Base-by-base conservation (phyloP, 2,113 vertebrate genomes). In the Ivindomyrus marchei region DNA sequence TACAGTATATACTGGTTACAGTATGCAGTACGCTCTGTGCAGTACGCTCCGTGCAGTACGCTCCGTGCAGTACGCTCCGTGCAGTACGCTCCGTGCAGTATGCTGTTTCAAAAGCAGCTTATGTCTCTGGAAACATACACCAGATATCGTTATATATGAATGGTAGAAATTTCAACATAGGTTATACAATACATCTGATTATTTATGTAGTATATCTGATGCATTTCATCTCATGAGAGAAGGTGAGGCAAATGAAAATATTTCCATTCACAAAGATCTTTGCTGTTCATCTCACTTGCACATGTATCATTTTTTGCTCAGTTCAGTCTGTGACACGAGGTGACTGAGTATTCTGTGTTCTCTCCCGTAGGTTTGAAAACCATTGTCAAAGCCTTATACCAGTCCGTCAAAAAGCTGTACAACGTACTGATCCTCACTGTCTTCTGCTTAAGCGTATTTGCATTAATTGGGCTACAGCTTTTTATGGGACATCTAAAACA, bases 361-460 rank as follows among this genome's bases (percentile, higher is more conserved):
- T 83, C 93, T 70, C 66, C 46, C 89, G 8, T 90, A 99, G 98
- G 98, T 56, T 91, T 99, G 94, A 99, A 99, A 95, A 99, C 98
- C 88, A 99, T 99, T 11, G 98, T 99, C 0, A 98, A 98, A 0
- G 98, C 98, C 0, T 91, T 99, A 88, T 99, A 99, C 94, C 98
- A 99, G 95, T 99, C 98, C 0, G 98, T 99, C 85, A 99, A 99
- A 94, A 99, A 99, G 92, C 97, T 99, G 62, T 98, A 98, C 0
- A 98, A 99, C 0, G 98, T 99, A 62, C 99, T 99, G 98, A 99
- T 99, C 91, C 95, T 99, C 93, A 99, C 98, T 0, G 97, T 99
- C 0, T 99, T 99, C 96, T 99, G 98, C 50, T 96, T 99, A 93
- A 99, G 98, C 31, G 98, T 99, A 52, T 99, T 99, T 94, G 98